Conservation (phyloP, 1,140 invertebrate species). For the Drosophila teissieri region DNA sequence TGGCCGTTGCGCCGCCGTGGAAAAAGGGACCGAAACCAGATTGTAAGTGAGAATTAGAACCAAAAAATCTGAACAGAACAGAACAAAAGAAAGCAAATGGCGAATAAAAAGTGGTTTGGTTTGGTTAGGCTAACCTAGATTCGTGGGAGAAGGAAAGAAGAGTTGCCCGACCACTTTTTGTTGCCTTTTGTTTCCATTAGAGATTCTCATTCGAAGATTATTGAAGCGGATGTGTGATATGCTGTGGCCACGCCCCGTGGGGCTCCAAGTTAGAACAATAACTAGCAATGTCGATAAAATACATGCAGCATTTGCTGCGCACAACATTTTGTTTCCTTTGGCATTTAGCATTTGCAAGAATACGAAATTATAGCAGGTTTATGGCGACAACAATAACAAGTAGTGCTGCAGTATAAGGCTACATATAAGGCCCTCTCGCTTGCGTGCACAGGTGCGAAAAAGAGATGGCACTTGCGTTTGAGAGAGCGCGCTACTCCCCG, state of each 20-base stretch:
- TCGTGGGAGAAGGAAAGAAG: slow-evolving; percentile 29
- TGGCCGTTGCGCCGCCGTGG: slow-evolving; percentile 60
- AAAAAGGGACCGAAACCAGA: slow-evolving; percentile 65
- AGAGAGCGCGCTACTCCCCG: slow-evolving; percentile 26
- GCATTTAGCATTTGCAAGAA: slow-evolving; percentile 30
- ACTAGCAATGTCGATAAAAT: slow-evolving; percentile 57
- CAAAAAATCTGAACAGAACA: slow-evolving; percentile 16
- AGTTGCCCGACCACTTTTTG: slow-evolving; percentile 39
- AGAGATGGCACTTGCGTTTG: slow-evolving; percentile 25
- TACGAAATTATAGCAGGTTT: slow-evolving; percentile 28
- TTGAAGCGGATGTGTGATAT: slow-evolving; percentile 64
- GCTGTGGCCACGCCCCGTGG: slow-evolving; percentile 47
- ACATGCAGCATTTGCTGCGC: slow-evolving; percentile 37
- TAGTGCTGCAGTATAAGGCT: slow-evolving; percentile 4
- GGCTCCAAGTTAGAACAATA: slow-evolving; percentile 16
- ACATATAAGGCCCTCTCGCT: neutral
- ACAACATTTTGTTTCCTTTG: slow-evolving; percentile 33
- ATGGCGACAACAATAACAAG: slow-evolving; percentile 25
- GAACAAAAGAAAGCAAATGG: slow-evolving; percentile 66
- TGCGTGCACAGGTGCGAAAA: slow-evolving; percentile 34
- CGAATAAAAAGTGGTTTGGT: slow-evolving; percentile 34
- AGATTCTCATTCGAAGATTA: slow-evolving; percentile 23
- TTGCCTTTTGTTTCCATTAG: slow-evolving; percentile 20
- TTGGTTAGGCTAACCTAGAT: slow-evolving; percentile 39
- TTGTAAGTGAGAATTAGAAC: slow-evolving; percentile 23